Conservation (phyloP, 1,140 invertebrate genomes). For the Dolichoris vasculosae region DNA sequence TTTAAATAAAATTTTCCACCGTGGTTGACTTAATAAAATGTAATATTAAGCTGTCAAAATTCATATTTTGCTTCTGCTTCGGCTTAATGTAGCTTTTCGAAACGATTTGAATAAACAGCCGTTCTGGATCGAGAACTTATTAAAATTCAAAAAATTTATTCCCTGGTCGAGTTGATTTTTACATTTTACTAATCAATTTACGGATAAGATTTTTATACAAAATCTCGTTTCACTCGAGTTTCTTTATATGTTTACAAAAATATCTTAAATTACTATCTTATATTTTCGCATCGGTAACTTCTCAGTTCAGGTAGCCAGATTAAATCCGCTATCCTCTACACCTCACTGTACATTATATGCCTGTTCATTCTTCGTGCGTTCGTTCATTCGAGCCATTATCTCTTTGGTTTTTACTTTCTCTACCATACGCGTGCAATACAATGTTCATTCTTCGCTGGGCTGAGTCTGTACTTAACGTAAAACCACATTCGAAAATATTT, state of each 20-base stretch:
- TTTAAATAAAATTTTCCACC: conserved; percentile 10
- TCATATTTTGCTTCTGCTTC: neutral
- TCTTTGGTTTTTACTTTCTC: conserved; percentile 7
- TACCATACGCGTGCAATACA: neutral
- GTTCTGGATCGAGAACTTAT: neutral
- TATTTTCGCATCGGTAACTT: neutral
- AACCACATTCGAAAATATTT: neutral
- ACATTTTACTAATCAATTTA: neutral
- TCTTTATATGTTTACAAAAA: neutral
- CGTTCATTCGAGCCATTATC: neutral
- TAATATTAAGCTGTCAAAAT: conserved; percentile 6
- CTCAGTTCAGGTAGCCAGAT: neutral
- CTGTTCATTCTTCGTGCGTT: neutral
- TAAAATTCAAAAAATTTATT: neutral
- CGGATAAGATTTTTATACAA: neutral
- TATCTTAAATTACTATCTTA: neutral
- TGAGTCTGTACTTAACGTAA: neutral
- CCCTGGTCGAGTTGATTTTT: neutral
- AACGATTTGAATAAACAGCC: neutral
- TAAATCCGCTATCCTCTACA: conserved; percentile 1
- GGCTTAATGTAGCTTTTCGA: neutral
- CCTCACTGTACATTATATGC: neutral
- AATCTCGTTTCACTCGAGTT: neutral
- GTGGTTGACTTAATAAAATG: neutral
- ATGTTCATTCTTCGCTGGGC: neutral